Base-by-base conservation (phyloP, 2,113 vertebrate genomes). In the Oriolus oriolus region DNA sequence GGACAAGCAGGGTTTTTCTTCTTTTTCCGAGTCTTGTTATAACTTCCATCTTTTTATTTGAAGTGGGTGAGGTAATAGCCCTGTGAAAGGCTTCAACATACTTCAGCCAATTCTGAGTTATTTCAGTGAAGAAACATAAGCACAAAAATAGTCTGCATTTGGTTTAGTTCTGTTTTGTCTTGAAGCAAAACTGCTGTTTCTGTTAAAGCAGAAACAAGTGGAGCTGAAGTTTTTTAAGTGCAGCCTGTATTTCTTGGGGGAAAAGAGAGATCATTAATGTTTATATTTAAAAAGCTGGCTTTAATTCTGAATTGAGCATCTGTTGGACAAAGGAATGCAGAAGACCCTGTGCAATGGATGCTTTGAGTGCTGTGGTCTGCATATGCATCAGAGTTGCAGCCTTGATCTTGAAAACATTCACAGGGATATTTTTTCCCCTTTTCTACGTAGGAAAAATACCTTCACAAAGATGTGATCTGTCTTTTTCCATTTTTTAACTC, bases 261-360 rank as follows among this genome's bases (percentile, higher is more conserved):
- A 44, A 59, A 45, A 66, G 64, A 57, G 47, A 89, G 30, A 33
- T 78, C 52, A 18, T 85, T 49, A 39, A 0, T 80, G 56, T 91
- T 81, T 90, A 71, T 33, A 11, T 84, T 89, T 0, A 10, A 86
- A 91, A 90, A 88, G 26, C 35, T 89, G 69, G 2, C 13, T 82
- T 94, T 84, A 81, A 64, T 95, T 92, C 64, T 90, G 85, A 85
- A 83, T 63, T n/a, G 33, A 74, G 52, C 47, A 78, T 94, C 50
- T 87, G 17, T 66, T 88, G 64, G 64, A 49, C 44, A 60, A 83
- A 83, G 44, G 75, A 95, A 59, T 88, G 66, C 64, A 74, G 54
- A 65, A 74, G 59, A 57, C 30, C 39, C 53, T 69, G 33, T 66
- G 83, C 71, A 50, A 1, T 79, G 60, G 63, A 50, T 88, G 42